These are phyloP conservation scores for Thymelicus acteon DNA, from an alignment of 2,888 invertebrate species.

Conservation along the genomic window DNA sequence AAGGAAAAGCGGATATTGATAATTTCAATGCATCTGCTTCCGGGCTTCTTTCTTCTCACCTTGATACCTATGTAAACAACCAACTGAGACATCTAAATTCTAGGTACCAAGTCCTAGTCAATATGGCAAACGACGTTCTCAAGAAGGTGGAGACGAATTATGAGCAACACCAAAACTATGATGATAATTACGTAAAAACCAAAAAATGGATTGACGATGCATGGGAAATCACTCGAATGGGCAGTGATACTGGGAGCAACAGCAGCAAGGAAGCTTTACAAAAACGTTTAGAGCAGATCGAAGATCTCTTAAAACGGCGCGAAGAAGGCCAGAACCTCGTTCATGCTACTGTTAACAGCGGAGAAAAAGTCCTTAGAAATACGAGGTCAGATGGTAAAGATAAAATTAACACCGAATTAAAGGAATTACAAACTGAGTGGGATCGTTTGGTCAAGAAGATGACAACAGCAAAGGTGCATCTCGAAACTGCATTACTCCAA, in stretches of 20 bases:
- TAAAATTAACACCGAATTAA: slow-evolving; percentile 93
- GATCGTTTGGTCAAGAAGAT: slow-evolving; percentile 95
- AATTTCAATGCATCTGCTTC: slow-evolving; percentile 92
- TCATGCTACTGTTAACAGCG: slow-evolving; percentile 94
- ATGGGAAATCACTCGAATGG: slow-evolving; percentile 91
- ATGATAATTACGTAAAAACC: slow-evolving; percentile 90
- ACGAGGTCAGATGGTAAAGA: slow-evolving; percentile 96
- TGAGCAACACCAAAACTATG: slow-evolving; percentile 93
- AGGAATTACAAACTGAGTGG: slow-evolving; percentile 96
- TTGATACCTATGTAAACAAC: slow-evolving; percentile 94
- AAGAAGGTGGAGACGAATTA: slow-evolving; percentile 95
- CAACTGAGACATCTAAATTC: slow-evolving; percentile 94
- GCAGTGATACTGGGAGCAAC: slow-evolving; percentile 91
- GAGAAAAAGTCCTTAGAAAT: slow-evolving; percentile 94
- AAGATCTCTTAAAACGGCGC: slow-evolving; percentile 91
- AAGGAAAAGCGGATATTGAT: slow-evolving; percentile 93
- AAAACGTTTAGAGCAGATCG: slow-evolving; percentile 90
- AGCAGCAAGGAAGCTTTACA: slow-evolving; percentile 94
- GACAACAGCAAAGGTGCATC: slow-evolving; percentile 94
- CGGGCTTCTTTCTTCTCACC: slow-evolving; percentile 90
- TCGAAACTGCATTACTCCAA: slow-evolving; percentile 95
- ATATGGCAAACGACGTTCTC: slow-evolving; percentile 94
- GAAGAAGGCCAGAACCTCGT: slow-evolving; percentile 95
- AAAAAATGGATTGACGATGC: slow-evolving; percentile 95
- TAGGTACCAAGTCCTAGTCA: slow-evolving; percentile 94